Evolutionary conservation across 2,113 vertebrate genomes (phyloP).

Genomic region (Perccottus glenii): DNA sequence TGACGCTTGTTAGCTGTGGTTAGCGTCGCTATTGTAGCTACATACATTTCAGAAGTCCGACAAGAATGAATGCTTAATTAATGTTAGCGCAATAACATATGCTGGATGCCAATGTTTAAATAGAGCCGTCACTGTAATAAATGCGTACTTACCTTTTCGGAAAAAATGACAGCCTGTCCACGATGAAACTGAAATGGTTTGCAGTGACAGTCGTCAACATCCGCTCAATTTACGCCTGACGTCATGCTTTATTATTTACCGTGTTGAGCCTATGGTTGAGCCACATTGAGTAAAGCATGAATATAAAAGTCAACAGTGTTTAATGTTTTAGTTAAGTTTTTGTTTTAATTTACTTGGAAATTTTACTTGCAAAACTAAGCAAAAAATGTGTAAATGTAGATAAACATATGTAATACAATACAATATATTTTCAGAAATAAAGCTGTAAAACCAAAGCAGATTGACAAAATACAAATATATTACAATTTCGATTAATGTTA

Average conservation of each 20-base stretch:
- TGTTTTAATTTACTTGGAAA: too few relatives aligned
- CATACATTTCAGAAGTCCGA: background rate
- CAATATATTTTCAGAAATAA: too few relatives aligned
- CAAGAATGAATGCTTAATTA: fast-evolving
- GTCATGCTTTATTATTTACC: constrained; percentile 30
- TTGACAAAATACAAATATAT: too few relatives aligned
- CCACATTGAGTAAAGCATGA: too few relatives aligned
- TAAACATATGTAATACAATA: too few relatives aligned
- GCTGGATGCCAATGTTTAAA: fast-evolving
- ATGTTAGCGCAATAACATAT: fast-evolving
- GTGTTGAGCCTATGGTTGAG: too few relatives aligned
- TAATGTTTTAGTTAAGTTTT: too few relatives aligned
- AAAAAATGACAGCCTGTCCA: constrained; percentile 8
- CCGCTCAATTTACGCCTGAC: constrained; percentile 54
- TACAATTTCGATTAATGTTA: too few relatives aligned
- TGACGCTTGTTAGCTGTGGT: constrained; percentile 27
- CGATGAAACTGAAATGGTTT: constrained; percentile 33
- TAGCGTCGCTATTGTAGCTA: constrained; percentile 46
- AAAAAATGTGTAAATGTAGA: too few relatives aligned
- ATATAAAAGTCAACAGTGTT: too few relatives aligned
- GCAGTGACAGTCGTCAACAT: constrained; percentile 51
- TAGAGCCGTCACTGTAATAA: background rate
- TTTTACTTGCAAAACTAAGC: too few relatives aligned
- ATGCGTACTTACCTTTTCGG: constrained; percentile 42
- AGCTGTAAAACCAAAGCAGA: too few relatives aligned